Base-by-base conservation (phyloP, 2,888 invertebrate species). In the Hydroisotoma schaefferi region DNA sequence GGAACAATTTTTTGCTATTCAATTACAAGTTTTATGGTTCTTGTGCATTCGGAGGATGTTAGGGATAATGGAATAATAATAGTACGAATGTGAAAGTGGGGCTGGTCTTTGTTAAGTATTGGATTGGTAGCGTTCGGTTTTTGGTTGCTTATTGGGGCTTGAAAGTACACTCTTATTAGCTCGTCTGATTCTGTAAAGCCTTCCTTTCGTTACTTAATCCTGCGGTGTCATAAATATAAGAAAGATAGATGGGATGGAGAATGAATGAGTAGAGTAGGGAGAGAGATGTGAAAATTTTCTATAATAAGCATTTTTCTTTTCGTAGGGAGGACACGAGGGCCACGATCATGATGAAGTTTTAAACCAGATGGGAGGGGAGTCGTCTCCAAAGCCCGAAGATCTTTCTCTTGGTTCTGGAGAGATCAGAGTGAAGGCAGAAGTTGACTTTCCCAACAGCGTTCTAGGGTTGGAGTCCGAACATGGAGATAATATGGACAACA, bases 361-460 rank as follows among this genome's bases (percentile, higher is more conserved):
- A 46, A 49, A 53, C 23, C 46, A 57, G 6, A 38, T 58, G 37
- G 54, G 46, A n/a, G 60, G 61, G 12, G 61, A 55, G 27, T 58
- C 63, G 2, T 68, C 68, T 2, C 71, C 71, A 3, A 69, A 72
- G 55, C 71, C 71, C 15, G 70, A 72, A 61, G 70, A 72, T 58
- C 51, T 72, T 20, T 69, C 69, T 23, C 29, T 70, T 18, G 65
- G 61, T 23, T 55, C 64, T 18, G 52, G 44, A 25, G 66, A 68
- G 52, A 56, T 67, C 33, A 59, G 68, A 25, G 68, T 69, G 2
- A 69, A 70, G 51, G 58, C 68, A 3, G 69, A 68, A 54, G 61
- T 63, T 46, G 28, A 63, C 8, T 58, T 58, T 33, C 60, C 58
- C 40, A 49, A 59, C 20, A 55, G 58, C 15, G 44, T 63, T 25